Conservation (phyloP, 2,888 invertebrate species). For the Unio delphinus region DNA sequence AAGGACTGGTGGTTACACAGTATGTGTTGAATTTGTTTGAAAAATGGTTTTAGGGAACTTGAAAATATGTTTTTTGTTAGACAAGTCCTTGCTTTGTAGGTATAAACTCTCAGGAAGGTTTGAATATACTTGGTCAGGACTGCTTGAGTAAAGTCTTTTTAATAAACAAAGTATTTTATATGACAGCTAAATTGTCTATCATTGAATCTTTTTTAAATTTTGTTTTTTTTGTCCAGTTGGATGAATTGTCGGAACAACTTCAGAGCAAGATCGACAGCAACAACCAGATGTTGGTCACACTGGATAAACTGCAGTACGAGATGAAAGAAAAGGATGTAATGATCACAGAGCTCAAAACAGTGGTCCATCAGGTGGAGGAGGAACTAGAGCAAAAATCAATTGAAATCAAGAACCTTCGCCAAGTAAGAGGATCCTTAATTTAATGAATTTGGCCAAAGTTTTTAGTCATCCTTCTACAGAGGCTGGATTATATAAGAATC, state of each 20-base stretch:
- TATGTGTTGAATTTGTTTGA: no score
- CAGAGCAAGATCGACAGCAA: slow-evolving; percentile 60
- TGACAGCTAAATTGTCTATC: no score
- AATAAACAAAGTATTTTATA: no score
- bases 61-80: no score
- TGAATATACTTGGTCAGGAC: no score
- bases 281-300: slow-evolving; percentile 72
- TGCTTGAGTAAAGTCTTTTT: no score
- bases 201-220: not conserved
- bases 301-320: slow-evolving; percentile 80
- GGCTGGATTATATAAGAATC: no score
- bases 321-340: slow-evolving; percentile 73
- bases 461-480: not conserved
- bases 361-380: slow-evolving; percentile 52
- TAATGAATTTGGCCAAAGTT: not conserved
- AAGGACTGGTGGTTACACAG: no score
- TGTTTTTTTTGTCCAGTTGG: slow-evolving; percentile 76
- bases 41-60: no score
- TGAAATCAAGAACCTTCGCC: slow-evolving; percentile 78
- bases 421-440: slow-evolving; percentile 68
- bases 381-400: slow-evolving; percentile 74
- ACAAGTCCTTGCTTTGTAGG: no score
- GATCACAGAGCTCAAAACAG: slow-evolving; percentile 78
- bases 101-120: no score
- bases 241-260: slow-evolving; percentile 82